Evolutionary conservation across 2,113 vertebrate genomes (phyloP).

Genomic region (Dromiciops gliroides): DNA sequence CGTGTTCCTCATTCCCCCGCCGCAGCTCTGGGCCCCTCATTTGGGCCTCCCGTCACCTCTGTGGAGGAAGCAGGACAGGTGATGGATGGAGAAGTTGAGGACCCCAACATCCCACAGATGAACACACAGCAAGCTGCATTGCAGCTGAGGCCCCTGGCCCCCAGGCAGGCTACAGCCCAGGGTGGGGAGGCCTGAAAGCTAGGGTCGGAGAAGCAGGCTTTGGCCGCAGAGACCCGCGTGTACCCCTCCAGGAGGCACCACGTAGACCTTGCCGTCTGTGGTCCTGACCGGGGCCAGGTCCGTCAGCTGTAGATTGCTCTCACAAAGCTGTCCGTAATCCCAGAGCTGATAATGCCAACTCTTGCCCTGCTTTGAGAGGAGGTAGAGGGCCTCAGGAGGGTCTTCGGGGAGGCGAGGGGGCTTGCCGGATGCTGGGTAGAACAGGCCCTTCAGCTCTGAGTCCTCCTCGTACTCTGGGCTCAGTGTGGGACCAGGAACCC

Average conservation of each 20-base stretch:
- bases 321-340: constrained; percentile 82
- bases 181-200: neutral
- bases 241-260: constrained; percentile 88
- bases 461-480: constrained; percentile 66
- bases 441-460: constrained; percentile 73
- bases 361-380: constrained; percentile 90
- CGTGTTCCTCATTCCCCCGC: neutral
- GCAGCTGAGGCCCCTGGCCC: too few relatives aligned
- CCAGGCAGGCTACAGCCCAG: fast-evolving
- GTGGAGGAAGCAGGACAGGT: too few relatives aligned
- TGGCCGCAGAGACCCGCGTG: constrained; percentile 88
- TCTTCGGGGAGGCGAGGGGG: constrained; percentile 45
- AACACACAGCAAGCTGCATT: neutral
- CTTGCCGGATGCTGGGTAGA: constrained; percentile 24
- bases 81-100: neutral
- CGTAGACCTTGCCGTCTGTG: constrained; percentile 84
- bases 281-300: constrained; percentile 87
- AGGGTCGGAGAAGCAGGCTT: constrained; percentile 84
- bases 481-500: constrained; percentile 47
- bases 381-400: constrained; percentile 43
- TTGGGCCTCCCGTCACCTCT: too few relatives aligned
- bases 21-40: too few relatives aligned
- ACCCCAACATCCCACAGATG: too few relatives aligned
- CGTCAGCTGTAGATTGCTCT: constrained; percentile 90
- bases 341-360: constrained; percentile 92